Conservation (phyloP, 2,797 vertebrate species). For the Adelosebastes latens region DNA sequence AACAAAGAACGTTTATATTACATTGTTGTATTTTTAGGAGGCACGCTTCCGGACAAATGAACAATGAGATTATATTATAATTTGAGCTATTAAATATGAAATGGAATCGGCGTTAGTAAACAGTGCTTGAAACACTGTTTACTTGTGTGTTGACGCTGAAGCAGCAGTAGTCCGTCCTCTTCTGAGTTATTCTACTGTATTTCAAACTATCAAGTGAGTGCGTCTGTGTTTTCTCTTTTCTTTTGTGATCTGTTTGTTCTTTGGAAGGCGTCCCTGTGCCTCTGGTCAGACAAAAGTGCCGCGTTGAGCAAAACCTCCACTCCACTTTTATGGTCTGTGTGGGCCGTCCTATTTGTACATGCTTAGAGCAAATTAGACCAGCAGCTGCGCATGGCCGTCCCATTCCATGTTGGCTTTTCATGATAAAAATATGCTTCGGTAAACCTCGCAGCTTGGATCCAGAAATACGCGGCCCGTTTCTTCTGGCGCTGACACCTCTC, state of each 20-base stretch:
- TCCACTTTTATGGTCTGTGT: constrained; percentile 82
- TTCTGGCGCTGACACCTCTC: constrained; percentile 73
- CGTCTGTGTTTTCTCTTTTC: constrained; percentile 64
- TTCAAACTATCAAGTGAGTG: constrained; percentile 48
- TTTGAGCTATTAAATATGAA: constrained; percentile 9
- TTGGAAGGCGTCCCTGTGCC: constrained; percentile 76
- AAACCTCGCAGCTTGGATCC: constrained; percentile 78
- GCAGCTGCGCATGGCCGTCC: constrained; percentile 80
- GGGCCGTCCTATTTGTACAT: constrained; percentile 84
- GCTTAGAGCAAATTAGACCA: constrained; percentile 86
- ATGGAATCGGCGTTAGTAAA: constrained; percentile 3
- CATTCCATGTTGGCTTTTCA: constrained; percentile 84
- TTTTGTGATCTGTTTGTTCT: constrained; percentile 79
- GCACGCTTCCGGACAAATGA: background rate
- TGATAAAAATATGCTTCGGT: constrained; percentile 84
- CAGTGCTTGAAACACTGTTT: constrained; percentile 13
- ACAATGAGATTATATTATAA: constrained; percentile 1
- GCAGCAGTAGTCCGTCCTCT: constrained; percentile 22
- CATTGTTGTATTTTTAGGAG: constrained; percentile 2
- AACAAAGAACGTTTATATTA: constrained; percentile 15
- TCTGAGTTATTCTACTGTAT: constrained; percentile 54
- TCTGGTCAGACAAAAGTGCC: constrained; percentile 83
- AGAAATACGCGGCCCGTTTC: constrained; percentile 76
- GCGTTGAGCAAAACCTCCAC: constrained; percentile 86
- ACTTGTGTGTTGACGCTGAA: constrained; percentile 21